Conservation (phyloP, 2,113 vertebrate species). For the Trichechus manatus region DNA sequence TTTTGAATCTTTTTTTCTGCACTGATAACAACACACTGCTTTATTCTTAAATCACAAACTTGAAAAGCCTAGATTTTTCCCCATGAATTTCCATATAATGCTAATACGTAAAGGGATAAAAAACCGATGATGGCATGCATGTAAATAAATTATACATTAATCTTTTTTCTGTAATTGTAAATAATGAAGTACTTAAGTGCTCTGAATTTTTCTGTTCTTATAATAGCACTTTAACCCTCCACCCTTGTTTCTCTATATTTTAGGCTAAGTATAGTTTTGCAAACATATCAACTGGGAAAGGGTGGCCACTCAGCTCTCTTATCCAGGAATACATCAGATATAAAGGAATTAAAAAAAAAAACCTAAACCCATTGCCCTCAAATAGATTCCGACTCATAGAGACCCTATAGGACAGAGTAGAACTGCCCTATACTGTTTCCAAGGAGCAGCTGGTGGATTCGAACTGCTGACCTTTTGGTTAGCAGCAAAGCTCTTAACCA, state of each 20-base stretch:
- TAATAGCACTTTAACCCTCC: neutral
- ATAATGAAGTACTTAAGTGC: neutral
- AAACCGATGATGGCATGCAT: neutral
- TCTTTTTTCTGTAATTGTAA: slow-evolving; percentile 30
- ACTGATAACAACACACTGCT: slow-evolving; percentile 36
- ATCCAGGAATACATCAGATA: neutral
- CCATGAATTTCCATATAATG: neutral
- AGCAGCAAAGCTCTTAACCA: neutral
- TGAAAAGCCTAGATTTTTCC: slow-evolving; percentile 3
- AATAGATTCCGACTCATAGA: too few relatives aligned
- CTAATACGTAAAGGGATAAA: neutral
- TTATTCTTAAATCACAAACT: slow-evolving; percentile 61
- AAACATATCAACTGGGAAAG: neutral
- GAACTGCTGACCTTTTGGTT: neutral
- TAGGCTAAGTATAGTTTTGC: neutral
- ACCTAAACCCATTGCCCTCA: too few relatives aligned
- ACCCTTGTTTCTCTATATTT: neutral
- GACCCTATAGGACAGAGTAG: too few relatives aligned
- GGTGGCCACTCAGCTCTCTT: neutral
- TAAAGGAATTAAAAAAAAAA: neutral
- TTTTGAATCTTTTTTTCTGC: slow-evolving; percentile 62
- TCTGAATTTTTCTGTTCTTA: slow-evolving; percentile 21
- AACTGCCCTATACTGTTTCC: too few relatives aligned
- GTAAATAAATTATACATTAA: neutral
- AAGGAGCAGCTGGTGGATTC: too few relatives aligned